These are phyloP conservation scores for Strongylocentrotus purpuratus DNA, from an alignment of 35 echinoderm and acorn worm genomes.

Conservation along the genomic window DNA sequence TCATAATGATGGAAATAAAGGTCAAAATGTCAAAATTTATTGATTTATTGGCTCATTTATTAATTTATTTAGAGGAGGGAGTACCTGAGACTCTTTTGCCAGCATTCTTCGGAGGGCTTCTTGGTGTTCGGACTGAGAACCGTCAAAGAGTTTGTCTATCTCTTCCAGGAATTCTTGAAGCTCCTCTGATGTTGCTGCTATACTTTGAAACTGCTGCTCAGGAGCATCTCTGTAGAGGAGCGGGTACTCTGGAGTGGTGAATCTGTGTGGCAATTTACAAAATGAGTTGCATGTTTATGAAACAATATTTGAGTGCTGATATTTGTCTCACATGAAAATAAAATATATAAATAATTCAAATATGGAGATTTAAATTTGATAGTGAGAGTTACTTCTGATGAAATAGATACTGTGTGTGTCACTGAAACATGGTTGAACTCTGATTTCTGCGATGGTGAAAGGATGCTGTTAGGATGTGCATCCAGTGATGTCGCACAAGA, in stretches of 20 bases:
- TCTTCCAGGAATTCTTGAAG: background rate
- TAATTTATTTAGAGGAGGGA: no score
- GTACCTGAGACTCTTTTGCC: conserved; percentile 21
- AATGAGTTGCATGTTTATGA: background rate
- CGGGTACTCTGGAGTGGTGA: background rate
- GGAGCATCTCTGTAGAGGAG: background rate
- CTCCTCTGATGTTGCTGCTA: background rate
- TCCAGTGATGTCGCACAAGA: no score
- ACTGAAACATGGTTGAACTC: no score
- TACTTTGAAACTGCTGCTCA: background rate
- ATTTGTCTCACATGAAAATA: background rate
- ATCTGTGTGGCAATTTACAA: background rate
- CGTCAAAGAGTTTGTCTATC: conserved; percentile 17
- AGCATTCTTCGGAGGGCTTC: conserved; percentile 11
- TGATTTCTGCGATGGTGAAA: no score
- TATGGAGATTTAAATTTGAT: background rate
- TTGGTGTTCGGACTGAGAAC: background rate
- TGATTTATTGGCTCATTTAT: no score
- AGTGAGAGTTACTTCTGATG: no score
- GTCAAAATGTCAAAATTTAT: no score
- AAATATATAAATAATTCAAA: no score
- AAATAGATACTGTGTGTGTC: no score
- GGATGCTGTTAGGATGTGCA: no score
- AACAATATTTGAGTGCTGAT: no score
- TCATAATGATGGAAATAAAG: no score